These are phyloP conservation scores for Ricordea florida DNA, from an alignment of 92 coral and sea anemone species.

Conservation along the genomic window DNA sequence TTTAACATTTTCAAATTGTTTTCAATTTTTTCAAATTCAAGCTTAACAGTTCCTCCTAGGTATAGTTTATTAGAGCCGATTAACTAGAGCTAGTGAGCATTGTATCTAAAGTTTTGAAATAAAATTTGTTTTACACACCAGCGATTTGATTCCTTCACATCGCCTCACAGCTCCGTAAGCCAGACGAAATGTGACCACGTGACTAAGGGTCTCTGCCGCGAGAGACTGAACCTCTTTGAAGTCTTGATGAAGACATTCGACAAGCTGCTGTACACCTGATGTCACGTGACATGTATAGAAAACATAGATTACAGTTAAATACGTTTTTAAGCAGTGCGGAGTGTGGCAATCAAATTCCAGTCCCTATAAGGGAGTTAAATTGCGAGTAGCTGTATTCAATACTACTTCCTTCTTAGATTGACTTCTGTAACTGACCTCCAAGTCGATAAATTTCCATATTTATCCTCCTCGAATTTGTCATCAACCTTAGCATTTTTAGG, in stretches of 20 bases:
- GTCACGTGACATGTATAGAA: not conserved
- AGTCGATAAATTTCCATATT: constrained; percentile 71
- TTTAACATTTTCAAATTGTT: too few relatives aligned
- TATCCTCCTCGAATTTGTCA: constrained; percentile 62
- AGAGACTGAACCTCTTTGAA: constrained; percentile 70
- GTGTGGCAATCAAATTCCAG: too few relatives aligned
- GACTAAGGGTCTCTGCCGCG: constrained; percentile 68
- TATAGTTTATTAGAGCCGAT: too few relatives aligned
- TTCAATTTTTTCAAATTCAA: too few relatives aligned
- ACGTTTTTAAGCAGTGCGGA: too few relatives aligned
- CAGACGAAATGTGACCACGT: constrained; percentile 67
- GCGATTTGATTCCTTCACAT: constrained; percentile 61
- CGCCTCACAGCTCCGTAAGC: constrained; percentile 68
- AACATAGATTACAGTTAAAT: not conserved
- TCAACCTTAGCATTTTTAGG: constrained; percentile 54
- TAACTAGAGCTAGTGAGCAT: too few relatives aligned
- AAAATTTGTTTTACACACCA: constrained; percentile 45
- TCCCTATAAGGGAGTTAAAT: too few relatives aligned
- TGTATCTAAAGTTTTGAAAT: too few relatives aligned
- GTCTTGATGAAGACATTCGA: constrained; percentile 71
- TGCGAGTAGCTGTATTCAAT: too few relatives aligned
- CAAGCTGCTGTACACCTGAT: constrained; percentile 82
- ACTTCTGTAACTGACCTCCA: constrained; percentile 59
- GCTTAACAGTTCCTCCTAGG: too few relatives aligned
- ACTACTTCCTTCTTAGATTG: too few relatives aligned